phyloP scores from a whole-genome alignment of 1,140 invertebrate species.

The Pissodes strobi region DNA sequence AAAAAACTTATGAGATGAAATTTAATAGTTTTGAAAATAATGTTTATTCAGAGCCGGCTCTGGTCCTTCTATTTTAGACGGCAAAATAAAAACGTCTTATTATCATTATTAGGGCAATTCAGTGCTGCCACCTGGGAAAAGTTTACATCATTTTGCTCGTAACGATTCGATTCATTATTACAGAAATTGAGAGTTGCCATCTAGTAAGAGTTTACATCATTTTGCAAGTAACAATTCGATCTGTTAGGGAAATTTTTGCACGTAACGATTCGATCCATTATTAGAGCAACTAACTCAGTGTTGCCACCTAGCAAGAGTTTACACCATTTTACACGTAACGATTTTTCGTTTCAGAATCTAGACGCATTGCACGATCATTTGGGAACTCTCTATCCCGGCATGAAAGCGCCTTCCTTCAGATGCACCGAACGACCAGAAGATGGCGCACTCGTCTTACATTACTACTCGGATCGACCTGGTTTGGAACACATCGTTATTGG shows the following conservation, averaged over 20 bases:
- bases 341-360: constrained; percentile 69
- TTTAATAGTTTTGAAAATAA: too few relatives aligned
- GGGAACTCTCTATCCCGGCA: constrained; percentile 89
- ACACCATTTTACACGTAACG: neutral
- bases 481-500: constrained; percentile 92
- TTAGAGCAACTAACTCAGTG: too few relatives aligned
- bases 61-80: too few relatives aligned
- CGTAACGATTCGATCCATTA: too few relatives aligned
- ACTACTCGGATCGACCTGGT: constrained; percentile 91
- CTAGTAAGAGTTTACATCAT: neutral
- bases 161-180: too few relatives aligned
- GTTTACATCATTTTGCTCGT: neutral
- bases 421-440: constrained; percentile 85
- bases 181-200: neutral
- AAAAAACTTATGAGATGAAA: too few relatives aligned
- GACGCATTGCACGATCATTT: constrained; percentile 93
- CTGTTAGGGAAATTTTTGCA: too few relatives aligned
- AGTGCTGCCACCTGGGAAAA: neutral
- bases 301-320: neutral
- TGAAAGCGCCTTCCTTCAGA: constrained; percentile 89
- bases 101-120: too few relatives aligned
- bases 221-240: neutral
- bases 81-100: too few relatives aligned
- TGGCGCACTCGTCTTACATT: constrained; percentile 84
- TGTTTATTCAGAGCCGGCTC: too few relatives aligned